Evolutionary conservation across 2,888 invertebrate genomes (phyloP).

Genomic region (Cremastinae sp.): DNA sequence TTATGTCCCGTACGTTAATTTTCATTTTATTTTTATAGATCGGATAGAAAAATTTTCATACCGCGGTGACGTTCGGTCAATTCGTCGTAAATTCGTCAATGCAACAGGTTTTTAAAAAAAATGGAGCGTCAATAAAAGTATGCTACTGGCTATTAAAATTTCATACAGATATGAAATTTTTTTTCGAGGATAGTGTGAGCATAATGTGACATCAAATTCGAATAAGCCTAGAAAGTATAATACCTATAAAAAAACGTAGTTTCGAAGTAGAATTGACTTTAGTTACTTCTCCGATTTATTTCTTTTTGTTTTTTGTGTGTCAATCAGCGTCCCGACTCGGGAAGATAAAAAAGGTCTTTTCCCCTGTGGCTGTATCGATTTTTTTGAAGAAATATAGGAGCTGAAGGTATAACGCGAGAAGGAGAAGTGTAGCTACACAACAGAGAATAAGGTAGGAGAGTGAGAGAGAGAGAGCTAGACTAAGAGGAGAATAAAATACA

Average conservation of each 20-base stretch:
- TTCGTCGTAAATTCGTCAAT: not conserved
- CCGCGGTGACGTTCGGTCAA: too few species aligned
- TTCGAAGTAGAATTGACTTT: not conserved
- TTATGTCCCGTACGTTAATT: too few species aligned
- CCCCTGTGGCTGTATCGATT: constrained; percentile 44
- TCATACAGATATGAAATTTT: constrained; percentile 11
- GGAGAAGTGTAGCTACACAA: constrained; percentile 18
- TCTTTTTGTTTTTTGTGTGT: constrained; percentile 9
- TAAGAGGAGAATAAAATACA: too few species aligned
- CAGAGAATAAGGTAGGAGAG: constrained; percentile 9
- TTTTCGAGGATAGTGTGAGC: not conserved
- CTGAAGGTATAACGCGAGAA: not conserved
- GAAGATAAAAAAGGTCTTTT: constrained; percentile 28
- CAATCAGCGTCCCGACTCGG: constrained; percentile 11
- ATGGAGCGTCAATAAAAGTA: not conserved
- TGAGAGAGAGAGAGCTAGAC: constrained; percentile 11
- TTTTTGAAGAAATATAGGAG: constrained; percentile 3
- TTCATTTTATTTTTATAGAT: too few species aligned
- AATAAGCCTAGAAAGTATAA: constrained; percentile 1
- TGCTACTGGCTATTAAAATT: not conserved
- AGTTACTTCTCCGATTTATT: too few species aligned
- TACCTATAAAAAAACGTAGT: constrained; percentile 3
- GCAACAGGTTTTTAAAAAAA: constrained; percentile 28
- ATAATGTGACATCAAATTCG: constrained; percentile 2
- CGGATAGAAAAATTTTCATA: too few species aligned